phyloP scores from a whole-genome alignment of 1,140 invertebrate genomes.

The Venturia canescens region DNA sequence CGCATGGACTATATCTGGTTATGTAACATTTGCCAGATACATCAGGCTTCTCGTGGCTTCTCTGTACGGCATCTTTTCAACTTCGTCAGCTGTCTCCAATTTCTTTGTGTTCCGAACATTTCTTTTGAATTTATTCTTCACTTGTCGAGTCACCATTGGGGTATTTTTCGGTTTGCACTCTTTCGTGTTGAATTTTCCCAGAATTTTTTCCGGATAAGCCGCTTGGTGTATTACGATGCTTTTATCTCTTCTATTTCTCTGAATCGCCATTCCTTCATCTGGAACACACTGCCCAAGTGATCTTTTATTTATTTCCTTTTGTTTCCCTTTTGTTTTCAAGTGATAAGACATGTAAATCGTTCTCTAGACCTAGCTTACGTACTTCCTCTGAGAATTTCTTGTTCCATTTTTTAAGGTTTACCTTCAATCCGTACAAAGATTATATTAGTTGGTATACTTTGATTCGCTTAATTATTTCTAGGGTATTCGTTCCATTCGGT shows the following conservation, averaged over 20 bases:
- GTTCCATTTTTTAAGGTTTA: slow-evolving; percentile 56
- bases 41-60: slow-evolving; percentile 66
- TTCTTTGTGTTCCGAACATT: slow-evolving; percentile 27
- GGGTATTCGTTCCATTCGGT: slow-evolving; percentile 57
- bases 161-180: slow-evolving; percentile 53
- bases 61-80: slow-evolving; percentile 56
- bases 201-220: slow-evolving; percentile 42
- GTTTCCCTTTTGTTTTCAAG: slow-evolving; percentile 45
- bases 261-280: slow-evolving; percentile 55
- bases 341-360: slow-evolving; percentile 54
- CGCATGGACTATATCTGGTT: slow-evolving; percentile 71
- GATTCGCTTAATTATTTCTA: slow-evolving; percentile 3
- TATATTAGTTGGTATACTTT: slow-evolving; percentile 56
- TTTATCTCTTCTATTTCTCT: slow-evolving; percentile 39
- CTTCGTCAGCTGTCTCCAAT: slow-evolving; percentile 41
- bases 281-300: slow-evolving; percentile 46
- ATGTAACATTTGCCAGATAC: slow-evolving; percentile 63
- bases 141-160: slow-evolving; percentile 56
- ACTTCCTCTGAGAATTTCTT: slow-evolving; percentile 47
- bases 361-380: slow-evolving; percentile 48
- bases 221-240: slow-evolving; percentile 33
- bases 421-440: slow-evolving; percentile 61
- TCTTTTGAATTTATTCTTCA: slow-evolving; percentile 51
- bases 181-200: slow-evolving; percentile 49
- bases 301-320: slow-evolving; percentile 45